Percentiles rank a stretch among this genome's conserved stretches.
Evolutionary conservation across 35 echinoderm and acorn worm genomes (phyloP).

Genomic region (Patiria miniata): DNA sequence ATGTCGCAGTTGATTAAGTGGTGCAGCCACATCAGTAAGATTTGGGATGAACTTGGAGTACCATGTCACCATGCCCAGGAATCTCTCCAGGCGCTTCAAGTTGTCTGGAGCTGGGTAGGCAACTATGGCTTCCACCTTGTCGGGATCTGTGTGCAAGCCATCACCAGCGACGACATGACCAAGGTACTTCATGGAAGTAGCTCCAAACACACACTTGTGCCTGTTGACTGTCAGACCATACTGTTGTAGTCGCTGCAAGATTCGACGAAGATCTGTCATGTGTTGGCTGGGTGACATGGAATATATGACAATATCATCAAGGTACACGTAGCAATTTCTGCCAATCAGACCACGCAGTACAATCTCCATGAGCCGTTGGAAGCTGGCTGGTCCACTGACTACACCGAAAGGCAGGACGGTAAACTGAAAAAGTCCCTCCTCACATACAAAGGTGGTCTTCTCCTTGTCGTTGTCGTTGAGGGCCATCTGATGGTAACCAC

Average conservation of each 20-base stretch:
- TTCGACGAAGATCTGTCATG: conserved; percentile 21
- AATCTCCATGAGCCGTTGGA: conserved; percentile 45
- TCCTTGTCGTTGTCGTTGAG: conserved; percentile 39
- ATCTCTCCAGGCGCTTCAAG: not conserved
- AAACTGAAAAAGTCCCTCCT: conserved; percentile 61
- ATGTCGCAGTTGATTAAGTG: conserved; percentile 21
- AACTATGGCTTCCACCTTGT: conserved; percentile 44
- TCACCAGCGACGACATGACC: conserved; percentile 52
- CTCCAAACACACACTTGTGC: conserved; percentile 30
- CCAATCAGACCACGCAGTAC: conserved; percentile 39
- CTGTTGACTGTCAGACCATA: conserved; percentile 38
- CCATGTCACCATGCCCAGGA: conserved; percentile 41
- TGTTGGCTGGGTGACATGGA: conserved; percentile 53
- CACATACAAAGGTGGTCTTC: conserved; percentile 52
- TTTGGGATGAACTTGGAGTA: conserved; percentile 42
- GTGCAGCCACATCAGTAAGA: conserved; percentile 15
- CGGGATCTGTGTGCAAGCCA: conserved; percentile 39
- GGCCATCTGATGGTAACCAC: conserved; percentile 54
- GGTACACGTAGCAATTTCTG: conserved; percentile 42
- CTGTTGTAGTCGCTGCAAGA: conserved; percentile 3
- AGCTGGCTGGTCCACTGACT: conserved; percentile 54
- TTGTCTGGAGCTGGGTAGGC: conserved; percentile 10
- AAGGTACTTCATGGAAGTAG: conserved; percentile 25
- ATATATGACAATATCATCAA: conserved; percentile 67
- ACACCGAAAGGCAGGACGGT: conserved; percentile 69